phyloP scores from a whole-genome alignment of 1,140 invertebrate species.

The Mamestra configurata region DNA sequence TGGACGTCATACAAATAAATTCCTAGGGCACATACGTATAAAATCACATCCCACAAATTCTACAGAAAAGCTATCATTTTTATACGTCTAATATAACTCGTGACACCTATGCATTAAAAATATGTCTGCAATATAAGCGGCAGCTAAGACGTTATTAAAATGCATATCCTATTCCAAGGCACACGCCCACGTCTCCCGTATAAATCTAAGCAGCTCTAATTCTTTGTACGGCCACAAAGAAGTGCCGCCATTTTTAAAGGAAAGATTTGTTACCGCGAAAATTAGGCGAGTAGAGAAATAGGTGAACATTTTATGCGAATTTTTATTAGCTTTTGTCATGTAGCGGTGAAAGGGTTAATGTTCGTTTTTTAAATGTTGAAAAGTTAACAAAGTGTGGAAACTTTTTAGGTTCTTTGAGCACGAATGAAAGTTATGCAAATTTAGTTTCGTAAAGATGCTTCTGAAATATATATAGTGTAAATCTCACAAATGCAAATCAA shows the following conservation, averaged over 20 bases:
- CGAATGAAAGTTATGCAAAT: neutral
- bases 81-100: slow-evolving; percentile 33
- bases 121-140: slow-evolving; percentile 32
- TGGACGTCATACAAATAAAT: neutral
- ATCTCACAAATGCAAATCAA: neutral
- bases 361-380: neutral
- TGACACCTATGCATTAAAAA: slow-evolving; percentile 44
- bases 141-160: slow-evolving; percentile 51
- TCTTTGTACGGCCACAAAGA: slow-evolving; percentile 32
- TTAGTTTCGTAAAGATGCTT: too few relatives aligned
- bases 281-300: slow-evolving; percentile 41
- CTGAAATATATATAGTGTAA: neutral
- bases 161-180: slow-evolving; percentile 39
- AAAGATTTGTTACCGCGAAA: slow-evolving; percentile 39
- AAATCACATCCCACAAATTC: neutral
- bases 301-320: slow-evolving; percentile 28
- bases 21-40: neutral
- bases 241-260: slow-evolving; percentile 24
- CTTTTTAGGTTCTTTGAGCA: neutral
- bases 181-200: slow-evolving; percentile 34
- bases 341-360: neutral
- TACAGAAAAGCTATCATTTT: slow-evolving; percentile 5
- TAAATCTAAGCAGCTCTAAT: slow-evolving; percentile 47
- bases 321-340: neutral
- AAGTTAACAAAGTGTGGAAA: neutral